Evolutionary conservation across 2,797 vertebrate species (phyloP).

Genomic region (Streptopelia turtur): DNA sequence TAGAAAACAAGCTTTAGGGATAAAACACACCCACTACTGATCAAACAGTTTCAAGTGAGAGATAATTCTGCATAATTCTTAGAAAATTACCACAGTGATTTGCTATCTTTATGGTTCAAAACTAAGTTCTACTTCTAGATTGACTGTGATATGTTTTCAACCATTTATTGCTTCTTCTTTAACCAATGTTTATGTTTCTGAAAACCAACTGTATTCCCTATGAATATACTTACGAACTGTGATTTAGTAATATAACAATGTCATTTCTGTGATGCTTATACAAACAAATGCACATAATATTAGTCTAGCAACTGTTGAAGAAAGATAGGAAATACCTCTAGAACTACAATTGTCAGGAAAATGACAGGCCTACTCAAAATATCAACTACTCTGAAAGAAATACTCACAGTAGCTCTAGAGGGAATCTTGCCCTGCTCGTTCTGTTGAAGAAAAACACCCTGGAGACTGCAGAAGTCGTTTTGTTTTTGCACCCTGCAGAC

Average conservation of each 20-base stretch:
- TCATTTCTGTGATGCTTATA: neutral
- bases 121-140: neutral
- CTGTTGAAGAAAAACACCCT: constrained; percentile 25
- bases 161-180: neutral
- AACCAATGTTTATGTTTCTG: neutral
- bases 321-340: neutral
- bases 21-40: neutral
- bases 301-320: neutral
- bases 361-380: neutral
- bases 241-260: neutral
- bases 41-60: neutral
- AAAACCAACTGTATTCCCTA: neutral
- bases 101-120: neutral
- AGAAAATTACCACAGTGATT: neutral
- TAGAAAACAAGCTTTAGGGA: neutral
- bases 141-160: neutral
- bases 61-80: neutral
- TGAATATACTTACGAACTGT: neutral
- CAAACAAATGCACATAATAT: neutral
- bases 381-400: neutral
- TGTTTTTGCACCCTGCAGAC: constrained; percentile 56
- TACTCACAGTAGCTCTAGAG: neutral
- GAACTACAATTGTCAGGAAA: neutral
- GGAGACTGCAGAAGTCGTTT: constrained; percentile 47
- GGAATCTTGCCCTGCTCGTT: neutral